Evolutionary conservation across 2,797 vertebrate genomes (phyloP), one percentile per base, ranked within the genome.

Genomic region (Erithacus rubecula): DNA sequence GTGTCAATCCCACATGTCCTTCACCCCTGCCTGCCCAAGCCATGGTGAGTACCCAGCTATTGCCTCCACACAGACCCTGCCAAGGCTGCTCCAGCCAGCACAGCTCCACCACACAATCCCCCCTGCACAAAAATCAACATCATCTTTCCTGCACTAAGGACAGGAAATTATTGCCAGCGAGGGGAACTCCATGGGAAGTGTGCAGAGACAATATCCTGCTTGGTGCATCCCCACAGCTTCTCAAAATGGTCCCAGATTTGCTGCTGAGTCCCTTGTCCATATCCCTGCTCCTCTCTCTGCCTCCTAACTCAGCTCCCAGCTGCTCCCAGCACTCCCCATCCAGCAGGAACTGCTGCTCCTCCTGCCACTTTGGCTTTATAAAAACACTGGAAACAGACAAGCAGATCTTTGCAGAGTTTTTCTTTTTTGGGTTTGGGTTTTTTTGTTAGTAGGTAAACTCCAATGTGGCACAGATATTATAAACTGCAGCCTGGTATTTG

Each of bases 161-260:
- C 60, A 87, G 89, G 92, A 93, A 95, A 93, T 9, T 10, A 62
- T 12, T 90, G 89, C 60, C 55, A 37, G 49, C 27, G 0, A 24
- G 56, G 90, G 89, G 52, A 95, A 77, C 87, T 85, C 91, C 82
- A 71, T 27, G 68, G 91, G 84, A 94, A 83, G 43, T 4, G 71
- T 63, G 60, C 67, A 87, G 30, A 56, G 79, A 83, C 91, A 94
- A 62, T n/a, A 80, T 80, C 87, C 93, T 92, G 83, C 92, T 20
- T 14, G 60, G 32, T 39, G 70, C 72, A 68, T 60, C 68, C 83
- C 52, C 47, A 58, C 55, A 89, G 90, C 90, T 83, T 62, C 89
- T 62, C 41, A 76, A 80, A 84, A 74, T 2, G 12, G 71, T n/a
- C 93, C 81, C 18, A 52, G 86, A 82, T 76, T 19, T 53, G 17